Evolutionary conservation across 2,113 vertebrate species (phyloP).

Genomic region (Malaclemys terrapin): DNA sequence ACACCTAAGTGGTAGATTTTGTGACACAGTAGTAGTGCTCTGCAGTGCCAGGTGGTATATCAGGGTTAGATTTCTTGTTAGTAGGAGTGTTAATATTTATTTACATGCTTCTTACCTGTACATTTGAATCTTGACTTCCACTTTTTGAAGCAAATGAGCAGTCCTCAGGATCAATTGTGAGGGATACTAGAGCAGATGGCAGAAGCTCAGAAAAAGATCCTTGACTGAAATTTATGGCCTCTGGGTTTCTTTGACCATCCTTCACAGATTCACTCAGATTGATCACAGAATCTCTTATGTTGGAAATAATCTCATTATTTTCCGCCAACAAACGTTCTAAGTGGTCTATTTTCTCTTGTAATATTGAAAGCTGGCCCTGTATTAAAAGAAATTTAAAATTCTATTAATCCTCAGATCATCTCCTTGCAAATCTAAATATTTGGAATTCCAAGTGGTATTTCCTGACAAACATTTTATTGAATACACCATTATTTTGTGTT

Average conservation of each 20-base stretch:
- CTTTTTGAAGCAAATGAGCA: constrained; percentile 79
- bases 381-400: constrained; percentile 26
- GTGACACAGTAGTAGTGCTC: not conserved
- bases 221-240: constrained; percentile 81
- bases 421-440: not conserved
- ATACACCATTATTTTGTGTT: not conserved
- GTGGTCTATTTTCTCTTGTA: constrained; percentile 94
- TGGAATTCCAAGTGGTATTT: not conserved
- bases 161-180: constrained; percentile 78
- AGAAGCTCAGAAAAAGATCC: constrained; percentile 67
- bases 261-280: constrained; percentile 87
- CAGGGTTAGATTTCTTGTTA: not conserved
- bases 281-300: constrained; percentile 89
- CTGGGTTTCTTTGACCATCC: constrained; percentile 74
- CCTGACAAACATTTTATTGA: not conserved
- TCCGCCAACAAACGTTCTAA: constrained; percentile 89
- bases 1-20: not conserved
- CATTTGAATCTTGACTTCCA: constrained; percentile 68
- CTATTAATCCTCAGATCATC: constrained; percentile 28
- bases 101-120: constrained; percentile 83
- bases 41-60: not conserved
- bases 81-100: not conserved
- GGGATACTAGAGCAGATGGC: constrained; percentile 51
- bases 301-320: constrained; percentile 94
- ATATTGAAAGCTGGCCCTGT: constrained; percentile 89